Evolutionary conservation across 2,113 vertebrate species (phyloP).

Genomic region (human (Homo sapiens)): DNA sequence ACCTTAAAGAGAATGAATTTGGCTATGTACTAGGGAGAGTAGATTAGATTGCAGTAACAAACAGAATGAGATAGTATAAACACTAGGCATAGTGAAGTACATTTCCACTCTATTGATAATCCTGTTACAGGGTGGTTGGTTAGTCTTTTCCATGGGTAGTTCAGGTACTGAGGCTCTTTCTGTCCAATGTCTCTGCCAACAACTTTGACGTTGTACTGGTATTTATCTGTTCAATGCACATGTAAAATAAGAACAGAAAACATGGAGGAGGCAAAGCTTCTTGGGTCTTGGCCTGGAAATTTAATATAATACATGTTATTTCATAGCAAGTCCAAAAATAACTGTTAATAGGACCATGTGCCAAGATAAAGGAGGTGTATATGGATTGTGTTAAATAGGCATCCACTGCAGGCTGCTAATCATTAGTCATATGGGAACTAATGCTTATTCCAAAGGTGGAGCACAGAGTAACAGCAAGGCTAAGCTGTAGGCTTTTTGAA

Average conservation of each 20-base stretch:
- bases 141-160: accelerated
- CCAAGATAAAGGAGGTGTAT: background rate
- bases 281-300: background rate
- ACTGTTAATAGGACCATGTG: background rate
- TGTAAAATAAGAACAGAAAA: background rate
- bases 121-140: background rate
- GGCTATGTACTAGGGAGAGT: background rate
- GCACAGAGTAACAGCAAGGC: background rate
- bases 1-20: background rate
- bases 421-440: background rate
- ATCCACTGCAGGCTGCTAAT: background rate
- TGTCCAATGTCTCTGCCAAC: background rate
- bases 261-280: background rate
- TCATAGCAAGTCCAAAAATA: background rate
- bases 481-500: background rate
- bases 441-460: background rate
- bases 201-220: background rate
- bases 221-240: background rate
- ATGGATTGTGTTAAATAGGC: background rate
- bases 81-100: background rate
- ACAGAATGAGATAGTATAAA: background rate
- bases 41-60: background rate
- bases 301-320: background rate
- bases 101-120: background rate
- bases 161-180: background rate